Base-by-base conservation (phyloP, 1,140 invertebrate genomes). In the Trichomalopsis sarcophagae region DNA sequence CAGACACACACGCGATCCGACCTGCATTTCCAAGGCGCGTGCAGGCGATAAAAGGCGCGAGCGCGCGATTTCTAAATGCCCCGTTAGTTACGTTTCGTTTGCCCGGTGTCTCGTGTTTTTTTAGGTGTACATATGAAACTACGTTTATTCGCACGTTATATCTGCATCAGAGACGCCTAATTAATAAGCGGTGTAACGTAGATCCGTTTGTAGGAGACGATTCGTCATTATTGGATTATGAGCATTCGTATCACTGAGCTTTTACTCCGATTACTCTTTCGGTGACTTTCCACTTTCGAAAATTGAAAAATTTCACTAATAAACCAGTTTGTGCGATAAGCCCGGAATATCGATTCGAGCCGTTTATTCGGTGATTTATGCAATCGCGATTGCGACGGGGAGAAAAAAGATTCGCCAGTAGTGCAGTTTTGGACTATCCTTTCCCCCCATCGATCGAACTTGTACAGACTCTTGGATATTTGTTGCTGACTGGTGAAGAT, bases 21-120 rank as follows among this genome's bases (percentile, higher is more conserved):
- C 75, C 82, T 84, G 62, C 66, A 78, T 71, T 69, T 47, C 21
- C 44, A 40, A 21, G 5, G n/a, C 69, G 7, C 71, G 36, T 27
- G 23, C 68, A 47, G 10, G 44, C 40, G 74, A 75, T 75, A 75
- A 75, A 21, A 55, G 44, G 68, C 68, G 62, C 79, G 71, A 27
- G 68, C 68, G 62, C 79, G 71, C 84, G 82, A 87, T 87, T 88
- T 87, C 87, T 86, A 85, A 87, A 87, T 83, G 71, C 78, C 68
- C 84, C 87, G 85, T 87, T 88, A 86, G 73, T 69, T 73, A 76
- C 33, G 36, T 36, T 71, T 55, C 33, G 17, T 84, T 71, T 55
- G 66, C 55, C 40, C 36, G 82, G 11, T 85, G 47, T 81, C 55
- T 79, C 80, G 83, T 33, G 36, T 33, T n/a, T 71, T 27, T 17